phyloP scores from a whole-genome alignment of 2,797 vertebrate species.

The Salmo trutta region DNA sequence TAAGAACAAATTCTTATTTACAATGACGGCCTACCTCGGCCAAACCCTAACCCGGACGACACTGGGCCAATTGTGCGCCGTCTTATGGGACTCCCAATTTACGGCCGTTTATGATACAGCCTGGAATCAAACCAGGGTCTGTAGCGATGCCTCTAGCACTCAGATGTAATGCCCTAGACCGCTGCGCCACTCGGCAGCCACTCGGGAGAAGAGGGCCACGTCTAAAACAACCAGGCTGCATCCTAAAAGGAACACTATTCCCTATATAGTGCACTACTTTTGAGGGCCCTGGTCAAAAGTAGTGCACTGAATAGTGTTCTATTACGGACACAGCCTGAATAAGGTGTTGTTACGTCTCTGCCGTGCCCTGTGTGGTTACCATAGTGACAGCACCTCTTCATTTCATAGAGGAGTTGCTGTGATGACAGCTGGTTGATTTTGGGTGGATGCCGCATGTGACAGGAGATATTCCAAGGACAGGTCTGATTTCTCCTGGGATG shows the following conservation, averaged over 20 bases:
- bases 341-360: background rate
- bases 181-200: too few relatives aligned
- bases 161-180: too few relatives aligned
- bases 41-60: too few relatives aligned
- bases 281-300: background rate
- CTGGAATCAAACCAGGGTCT: too few relatives aligned
- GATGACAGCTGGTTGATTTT: background rate
- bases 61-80: too few relatives aligned
- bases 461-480: background rate
- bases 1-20: too few relatives aligned
- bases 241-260: background rate
- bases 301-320: background rate
- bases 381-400: conserved; percentile 3
- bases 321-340: background rate
- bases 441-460: background rate
- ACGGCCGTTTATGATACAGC: too few relatives aligned
- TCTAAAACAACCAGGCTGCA: background rate
- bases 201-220: background rate
- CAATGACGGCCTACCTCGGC: too few relatives aligned
- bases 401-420: background rate
- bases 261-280: too few relatives aligned
- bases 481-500: background rate
- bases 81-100: too few relatives aligned
- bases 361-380: background rate
- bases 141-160: too few relatives aligned